These are phyloP conservation scores for Sardina pilchardus DNA, from an alignment of 2,113 vertebrate species.

Conservation along the genomic window DNA sequence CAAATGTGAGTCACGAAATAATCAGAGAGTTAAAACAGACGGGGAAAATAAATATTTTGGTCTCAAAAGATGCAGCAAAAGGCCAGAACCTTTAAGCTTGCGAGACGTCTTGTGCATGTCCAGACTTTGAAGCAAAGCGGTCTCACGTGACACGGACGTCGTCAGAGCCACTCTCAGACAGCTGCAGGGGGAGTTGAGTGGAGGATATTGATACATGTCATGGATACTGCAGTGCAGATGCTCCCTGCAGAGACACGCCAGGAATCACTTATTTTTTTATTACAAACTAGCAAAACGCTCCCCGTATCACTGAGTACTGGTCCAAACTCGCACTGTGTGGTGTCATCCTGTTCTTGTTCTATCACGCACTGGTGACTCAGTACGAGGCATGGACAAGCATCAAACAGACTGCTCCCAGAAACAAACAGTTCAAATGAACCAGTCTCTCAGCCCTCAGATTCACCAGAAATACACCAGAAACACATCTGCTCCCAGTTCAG, in stretches of 20 bases:
- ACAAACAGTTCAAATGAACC: neutral
- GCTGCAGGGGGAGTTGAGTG: neutral
- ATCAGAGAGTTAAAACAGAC: neutral
- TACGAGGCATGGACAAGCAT: neutral
- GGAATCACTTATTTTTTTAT: neutral
- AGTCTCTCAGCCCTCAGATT: neutral
- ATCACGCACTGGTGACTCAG: neutral
- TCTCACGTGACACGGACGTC: neutral
- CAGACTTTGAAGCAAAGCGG: neutral
- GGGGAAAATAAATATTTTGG: neutral
- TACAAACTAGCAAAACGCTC: neutral
- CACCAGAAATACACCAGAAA: neutral
- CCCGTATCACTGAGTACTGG: neutral
- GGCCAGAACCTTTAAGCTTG: neutral
- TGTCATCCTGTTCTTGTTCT: neutral
- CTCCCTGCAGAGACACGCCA: neutral
- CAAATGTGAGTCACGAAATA: neutral
- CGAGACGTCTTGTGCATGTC: neutral
- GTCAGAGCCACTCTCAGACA: neutral
- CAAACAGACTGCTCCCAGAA: neutral
- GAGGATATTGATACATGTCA: neutral
- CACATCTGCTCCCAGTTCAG: neutral
- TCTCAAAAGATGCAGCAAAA: neutral
- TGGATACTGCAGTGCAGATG: neutral
- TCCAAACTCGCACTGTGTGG: neutral